phyloP scores from a whole-genome alignment of 2,113 vertebrate species.

The Ochotona curzoniae region DNA sequence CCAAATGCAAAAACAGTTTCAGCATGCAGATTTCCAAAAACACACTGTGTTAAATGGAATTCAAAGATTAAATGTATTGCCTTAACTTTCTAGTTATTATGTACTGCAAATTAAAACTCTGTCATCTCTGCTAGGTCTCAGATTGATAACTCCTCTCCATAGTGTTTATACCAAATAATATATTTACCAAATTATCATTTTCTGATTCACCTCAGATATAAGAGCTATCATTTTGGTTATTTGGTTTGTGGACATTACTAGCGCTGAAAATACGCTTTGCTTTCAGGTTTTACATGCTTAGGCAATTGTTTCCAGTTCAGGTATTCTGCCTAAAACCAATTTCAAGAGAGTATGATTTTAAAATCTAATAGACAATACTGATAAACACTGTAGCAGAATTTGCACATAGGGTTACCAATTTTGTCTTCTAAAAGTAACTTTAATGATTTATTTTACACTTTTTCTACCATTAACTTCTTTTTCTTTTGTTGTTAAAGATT shows the following conservation, averaged over 20 bases:
- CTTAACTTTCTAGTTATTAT: not conserved
- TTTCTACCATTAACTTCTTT: conserved; percentile 21
- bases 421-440: conserved; percentile 39
- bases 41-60: not conserved
- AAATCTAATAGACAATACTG: conserved; percentile 55
- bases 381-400: conserved; percentile 36
- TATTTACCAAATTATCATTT: conserved; percentile 23
- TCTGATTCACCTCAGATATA: not conserved
- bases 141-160: not conserved
- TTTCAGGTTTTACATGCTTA: conserved; percentile 54
- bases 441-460: conserved; percentile 13
- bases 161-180: not conserved
- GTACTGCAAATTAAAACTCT: not conserved
- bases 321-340: conserved; percentile 36
- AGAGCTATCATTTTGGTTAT: not conserved
- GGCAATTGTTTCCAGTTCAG: conserved; percentile 48
- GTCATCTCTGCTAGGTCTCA: conserved; percentile 16
- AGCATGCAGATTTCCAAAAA: not conserved
- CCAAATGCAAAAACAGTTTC: not conserved
- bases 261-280: not conserved
- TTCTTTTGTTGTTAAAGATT: not conserved
- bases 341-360: conserved; percentile 46
- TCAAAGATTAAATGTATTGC: not conserved
- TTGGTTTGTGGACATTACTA: not conserved
- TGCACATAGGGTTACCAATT: conserved; percentile 20